Percentiles rank a stretch among this genome's conserved stretches.
phyloP scores from a whole-genome alignment of 2,797 vertebrate species.

The Varecia variegata region DNA sequence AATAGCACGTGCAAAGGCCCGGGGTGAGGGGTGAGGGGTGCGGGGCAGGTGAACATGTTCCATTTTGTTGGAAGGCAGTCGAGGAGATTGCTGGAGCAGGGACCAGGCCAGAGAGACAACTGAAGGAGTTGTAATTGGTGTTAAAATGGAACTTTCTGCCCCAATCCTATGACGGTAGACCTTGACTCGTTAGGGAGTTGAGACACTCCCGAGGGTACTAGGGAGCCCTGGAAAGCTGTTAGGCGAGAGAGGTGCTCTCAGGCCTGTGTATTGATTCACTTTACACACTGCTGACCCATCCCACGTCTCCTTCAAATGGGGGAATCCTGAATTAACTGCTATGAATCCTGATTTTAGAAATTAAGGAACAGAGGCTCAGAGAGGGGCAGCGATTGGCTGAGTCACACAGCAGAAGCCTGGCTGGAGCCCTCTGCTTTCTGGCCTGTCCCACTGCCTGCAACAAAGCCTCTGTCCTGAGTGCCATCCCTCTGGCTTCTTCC shows the following conservation, averaged over 20 bases:
- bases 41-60: neutral
- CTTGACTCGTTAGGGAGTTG: neutral
- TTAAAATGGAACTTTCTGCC: neutral
- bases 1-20: neutral
- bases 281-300: neutral
- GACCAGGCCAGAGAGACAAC: neutral
- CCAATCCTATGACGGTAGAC: neutral
- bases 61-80: neutral
- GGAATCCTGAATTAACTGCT: neutral
- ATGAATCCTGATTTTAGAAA: neutral
- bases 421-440: neutral
- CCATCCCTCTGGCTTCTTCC: neutral
- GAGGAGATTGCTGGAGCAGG: neutral
- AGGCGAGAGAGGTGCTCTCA: neutral
- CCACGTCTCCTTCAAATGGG: neutral
- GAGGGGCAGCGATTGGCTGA: neutral
- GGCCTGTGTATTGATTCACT: neutral
- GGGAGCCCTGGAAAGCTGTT: neutral
- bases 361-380: neutral
- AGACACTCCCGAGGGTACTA: neutral
- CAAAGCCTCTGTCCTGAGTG: accelerated
- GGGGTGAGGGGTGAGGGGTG: neutral
- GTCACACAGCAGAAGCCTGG: neutral
- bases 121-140: neutral
- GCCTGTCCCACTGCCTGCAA: neutral